Evolutionary conservation across 1,140 invertebrate species (phyloP).

Genomic region (Andricus grossulariae): DNA sequence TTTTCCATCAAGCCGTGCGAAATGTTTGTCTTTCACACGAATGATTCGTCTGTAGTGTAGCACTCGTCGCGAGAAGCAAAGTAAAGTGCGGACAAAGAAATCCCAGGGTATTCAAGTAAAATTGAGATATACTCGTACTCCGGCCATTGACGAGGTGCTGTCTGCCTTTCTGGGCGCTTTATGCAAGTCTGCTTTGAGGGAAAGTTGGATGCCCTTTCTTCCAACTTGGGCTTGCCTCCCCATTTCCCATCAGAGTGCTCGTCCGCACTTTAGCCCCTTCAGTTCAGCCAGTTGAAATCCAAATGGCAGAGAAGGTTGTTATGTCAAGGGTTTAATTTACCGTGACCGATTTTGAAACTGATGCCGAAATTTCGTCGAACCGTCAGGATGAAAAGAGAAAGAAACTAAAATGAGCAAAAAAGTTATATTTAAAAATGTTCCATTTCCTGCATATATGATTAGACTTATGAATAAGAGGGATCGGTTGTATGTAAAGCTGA

Average conservation of each 20-base stretch:
- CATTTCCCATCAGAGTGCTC: too few species aligned
- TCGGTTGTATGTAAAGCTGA: too few species aligned
- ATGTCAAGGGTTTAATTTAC: neutral
- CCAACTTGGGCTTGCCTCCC: neutral
- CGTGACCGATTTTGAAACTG: constrained; percentile 8
- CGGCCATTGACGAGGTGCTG: neutral
- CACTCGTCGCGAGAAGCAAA: neutral
- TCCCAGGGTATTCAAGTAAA: neutral
- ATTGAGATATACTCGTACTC: neutral
- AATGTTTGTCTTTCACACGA: neutral
- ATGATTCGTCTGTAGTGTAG: neutral
- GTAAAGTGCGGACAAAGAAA: neutral
- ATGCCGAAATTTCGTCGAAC: neutral
- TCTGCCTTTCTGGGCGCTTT: neutral
- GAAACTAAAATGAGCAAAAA: too few species aligned
- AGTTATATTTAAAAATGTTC: too few species aligned
- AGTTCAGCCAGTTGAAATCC: neutral
- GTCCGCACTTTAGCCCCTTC: too few species aligned
- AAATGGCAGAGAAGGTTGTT: neutral
- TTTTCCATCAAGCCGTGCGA: too few species aligned
- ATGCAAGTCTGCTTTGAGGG: neutral
- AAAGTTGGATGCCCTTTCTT: neutral
- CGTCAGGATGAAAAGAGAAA: constrained; percentile 17
- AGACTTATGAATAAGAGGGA: too few species aligned
- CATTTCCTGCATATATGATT: too few species aligned